Base-by-base conservation (phyloP, 2,113 vertebrate genomes). In the Dolichotis patagonum region DNA sequence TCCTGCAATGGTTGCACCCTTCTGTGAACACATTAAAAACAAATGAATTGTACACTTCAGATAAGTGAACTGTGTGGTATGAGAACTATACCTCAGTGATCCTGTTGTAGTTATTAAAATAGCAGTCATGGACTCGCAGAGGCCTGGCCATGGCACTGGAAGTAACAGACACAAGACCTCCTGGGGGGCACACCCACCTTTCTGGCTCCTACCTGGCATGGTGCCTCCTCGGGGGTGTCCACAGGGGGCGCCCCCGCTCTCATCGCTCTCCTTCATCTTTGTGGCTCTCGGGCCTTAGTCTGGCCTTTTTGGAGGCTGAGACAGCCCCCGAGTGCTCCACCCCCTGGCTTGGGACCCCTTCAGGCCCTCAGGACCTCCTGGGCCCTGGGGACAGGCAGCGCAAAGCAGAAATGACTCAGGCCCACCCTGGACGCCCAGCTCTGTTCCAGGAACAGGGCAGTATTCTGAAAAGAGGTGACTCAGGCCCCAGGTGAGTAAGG, bases 401-500 rank as follows among this genome's bases (percentile, higher is more conserved):
- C 82, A 26, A 11, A 3, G 78, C 80, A 93, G 73, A 92, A 91
- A 73, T 92, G 96, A 94, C 84, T 96, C 96, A 95, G 81, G 46
- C 56, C 60, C 92, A 91, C 75, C 62, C 19, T 60, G 56, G 84
- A 65, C 46, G 63, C 81, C 92, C 71, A 14, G 28, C 41, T 91
- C 75, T 46, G 41, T 88, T 93, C 95, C 95, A 75, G 92, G 83
- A 93, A 94, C 28, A 32, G 35, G 54, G 63, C 5, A 86, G 56
- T 35, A 49, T 92, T 97, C 85, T 95, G 71, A 93, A 96, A 95
- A 0, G 0, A 91, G 81, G 58, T 93, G 88, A 96, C 81, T 98
- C 95, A 94, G 85, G 95, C 46, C 49, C 41, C 32, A 49, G 90
- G 77, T 81, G 85, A 97, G 88, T 90, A 95, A 97, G 81, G 49